A percentile compares a stretch with the other conserved stretches of the same genome.
Evolutionary conservation across 2,113 vertebrate genomes (phyloP).

Genomic region (Porphyrio hochstetteri): DNA sequence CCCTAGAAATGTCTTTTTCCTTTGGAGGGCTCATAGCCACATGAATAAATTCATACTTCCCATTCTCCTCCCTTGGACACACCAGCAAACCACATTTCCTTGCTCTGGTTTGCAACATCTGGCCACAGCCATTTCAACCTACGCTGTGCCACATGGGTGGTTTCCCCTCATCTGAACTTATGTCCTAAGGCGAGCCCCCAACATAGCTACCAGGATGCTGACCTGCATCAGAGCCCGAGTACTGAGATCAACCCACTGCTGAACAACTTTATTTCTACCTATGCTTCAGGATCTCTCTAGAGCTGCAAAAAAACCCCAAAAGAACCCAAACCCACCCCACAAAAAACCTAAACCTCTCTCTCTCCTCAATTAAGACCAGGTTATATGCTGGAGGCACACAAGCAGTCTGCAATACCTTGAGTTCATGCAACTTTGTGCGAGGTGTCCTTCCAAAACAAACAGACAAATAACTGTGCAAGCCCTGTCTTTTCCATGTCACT

Average conservation of each 20-base stretch:
- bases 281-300: too few relatives aligned
- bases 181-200: not conserved
- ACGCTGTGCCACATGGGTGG: rapidly evolving
- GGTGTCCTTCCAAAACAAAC: not conserved
- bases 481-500: not conserved
- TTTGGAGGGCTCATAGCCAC: not conserved
- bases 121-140: not conserved
- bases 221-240: not conserved
- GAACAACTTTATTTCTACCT: not conserved
- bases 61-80: not conserved
- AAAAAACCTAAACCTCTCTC: too few relatives aligned
- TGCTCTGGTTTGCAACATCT: not conserved
- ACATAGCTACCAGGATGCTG: not conserved
- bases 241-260: rapidly evolving
- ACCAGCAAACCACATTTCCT: not conserved
- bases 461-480: not conserved
- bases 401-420: not conserved
- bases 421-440: not conserved
- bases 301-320: not conserved
- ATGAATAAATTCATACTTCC: not conserved
- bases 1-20: not conserved
- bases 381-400: not conserved
- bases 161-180: not conserved
- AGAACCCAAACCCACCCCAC: too few relatives aligned
- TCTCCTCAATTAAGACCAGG: not conserved